These are phyloP conservation scores for Fukomys damarensis DNA, from an alignment of 2,113 vertebrate genomes.

Conservation along the genomic window DNA sequence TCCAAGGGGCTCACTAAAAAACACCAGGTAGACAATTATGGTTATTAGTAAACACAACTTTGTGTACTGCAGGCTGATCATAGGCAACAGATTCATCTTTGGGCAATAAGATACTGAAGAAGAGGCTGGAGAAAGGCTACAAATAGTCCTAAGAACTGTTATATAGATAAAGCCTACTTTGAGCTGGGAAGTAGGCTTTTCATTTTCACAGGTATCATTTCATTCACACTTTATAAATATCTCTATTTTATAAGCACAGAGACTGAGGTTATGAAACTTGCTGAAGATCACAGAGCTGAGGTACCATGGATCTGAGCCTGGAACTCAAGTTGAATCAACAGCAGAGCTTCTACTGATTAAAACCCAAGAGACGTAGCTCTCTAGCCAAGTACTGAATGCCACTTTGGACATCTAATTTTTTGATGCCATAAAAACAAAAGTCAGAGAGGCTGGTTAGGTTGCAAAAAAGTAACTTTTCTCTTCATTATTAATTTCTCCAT, in stretches of 20 bases:
- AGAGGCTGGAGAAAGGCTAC: background rate
- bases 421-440: background rate
- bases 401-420: background rate
- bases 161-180: background rate
- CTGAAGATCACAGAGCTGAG: background rate
- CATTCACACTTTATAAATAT: background rate
- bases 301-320: background rate
- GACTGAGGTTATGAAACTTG: background rate
- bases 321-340: background rate
- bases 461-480: background rate
- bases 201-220: background rate
- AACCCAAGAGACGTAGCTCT: background rate
- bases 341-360: background rate
- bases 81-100: background rate
- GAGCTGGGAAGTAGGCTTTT: background rate
- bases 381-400: background rate
- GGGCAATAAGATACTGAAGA: background rate
- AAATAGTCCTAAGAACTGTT: background rate
- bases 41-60: background rate
- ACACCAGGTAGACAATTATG: background rate
- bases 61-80: background rate
- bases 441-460: background rate
- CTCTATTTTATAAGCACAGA: background rate
- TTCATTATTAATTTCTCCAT: background rate
- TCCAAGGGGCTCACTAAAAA: background rate